Base-by-base conservation (phyloP, 2,888 invertebrate genomes). In the Cacoxenus indagator region DNA sequence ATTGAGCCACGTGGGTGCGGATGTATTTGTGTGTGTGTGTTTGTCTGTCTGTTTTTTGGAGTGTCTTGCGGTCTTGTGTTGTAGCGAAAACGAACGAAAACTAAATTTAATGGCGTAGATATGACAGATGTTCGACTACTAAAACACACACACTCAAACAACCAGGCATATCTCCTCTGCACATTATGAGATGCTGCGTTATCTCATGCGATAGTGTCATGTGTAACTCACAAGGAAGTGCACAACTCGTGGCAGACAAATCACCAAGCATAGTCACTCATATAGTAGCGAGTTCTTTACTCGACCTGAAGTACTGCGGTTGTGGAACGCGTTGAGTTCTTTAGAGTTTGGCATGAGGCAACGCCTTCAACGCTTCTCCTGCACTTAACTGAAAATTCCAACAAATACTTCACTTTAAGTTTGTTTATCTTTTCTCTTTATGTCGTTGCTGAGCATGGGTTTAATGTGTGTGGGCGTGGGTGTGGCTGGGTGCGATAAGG, bases 61-160 rank as follows among this genome's bases (percentile, higher is more conserved):
- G 51, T n/a, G 19, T 37, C 4, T 19, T 48, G 6, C 17, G 4
- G 17, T 0, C 22, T 22, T 51, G 51, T 51, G 3, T 17, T 51
- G 11, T 51, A 22, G 45, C 37, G 54, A 46, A 43, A 27, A 45
- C n/a, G 43, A 59, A 57, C 46, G 66, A 59, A 57, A 46, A 65
- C 65, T 29, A 54, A 65, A 65, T 65, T 65, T 65, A 65, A 65
- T 65, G 65, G 65, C 48, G 51, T 51, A 51, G 65, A 65, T 65
- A 65, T 65, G 65, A 65, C 65, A 65, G 48, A 51, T 65, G 54
- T 45, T 62, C 14, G 26, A 24, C 26, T 26, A 37, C 14, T 37
- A 37, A 37, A 0, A 70, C 59, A 70, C 29, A 65, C 54, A 70
- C 59, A 26, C 65, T n/a, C 27, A 45, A 27, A 26, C 54, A 64